Evolutionary conservation across 2,888 invertebrate species (phyloP).

Genomic region (Crossocerus cetratus): DNA sequence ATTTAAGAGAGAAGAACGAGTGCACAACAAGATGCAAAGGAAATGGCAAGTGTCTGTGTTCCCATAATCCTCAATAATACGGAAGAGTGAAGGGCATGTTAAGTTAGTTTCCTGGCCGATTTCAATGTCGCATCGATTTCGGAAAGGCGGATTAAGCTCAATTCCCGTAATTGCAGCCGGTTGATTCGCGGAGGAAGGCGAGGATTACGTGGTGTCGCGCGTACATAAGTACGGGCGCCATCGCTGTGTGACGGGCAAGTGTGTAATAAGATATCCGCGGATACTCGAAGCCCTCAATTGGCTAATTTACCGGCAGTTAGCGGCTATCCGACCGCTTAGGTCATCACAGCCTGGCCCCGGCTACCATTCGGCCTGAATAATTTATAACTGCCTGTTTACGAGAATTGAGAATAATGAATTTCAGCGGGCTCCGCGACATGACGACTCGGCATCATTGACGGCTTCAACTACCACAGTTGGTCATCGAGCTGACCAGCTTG

Average conservation of each 20-base stretch:
- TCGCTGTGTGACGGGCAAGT: conserved; percentile 68
- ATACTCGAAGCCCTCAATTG: conserved; percentile 78
- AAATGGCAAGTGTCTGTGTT: too few relatives aligned
- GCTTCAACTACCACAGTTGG: conserved; percentile 47
- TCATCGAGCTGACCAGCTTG: conserved; percentile 52
- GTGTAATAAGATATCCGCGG: conserved; percentile 78
- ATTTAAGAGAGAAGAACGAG: too few relatives aligned
- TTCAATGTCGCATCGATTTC: conserved; percentile 17
- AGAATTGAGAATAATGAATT: conserved; percentile 78
- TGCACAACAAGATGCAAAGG: too few relatives aligned
- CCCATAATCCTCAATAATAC: too few relatives aligned
- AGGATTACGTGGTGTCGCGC: conserved; percentile 54
- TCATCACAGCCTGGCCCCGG: conserved; percentile 72
- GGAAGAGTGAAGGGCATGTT: too few relatives aligned
- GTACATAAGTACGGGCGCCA: conserved; percentile 69
- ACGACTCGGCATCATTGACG: conserved; percentile 64
- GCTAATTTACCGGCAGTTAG: conserved; percentile 77
- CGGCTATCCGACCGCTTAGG: conserved; percentile 75
- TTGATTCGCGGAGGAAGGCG: conserved; percentile 54
- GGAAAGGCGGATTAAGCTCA: conserved; percentile 23
- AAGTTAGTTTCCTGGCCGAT: too few relatives aligned
- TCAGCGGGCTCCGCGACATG: conserved; percentile 66
- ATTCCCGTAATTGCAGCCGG: conserved; percentile 37
- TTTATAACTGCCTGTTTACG: conserved; percentile 77
- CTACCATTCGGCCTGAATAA: conserved; percentile 76